Percentiles rank a stretch among this genome's conserved stretches.
Evolutionary conservation across 2,797 vertebrate species (phyloP).

Genomic region (Anguilla anguilla): DNA sequence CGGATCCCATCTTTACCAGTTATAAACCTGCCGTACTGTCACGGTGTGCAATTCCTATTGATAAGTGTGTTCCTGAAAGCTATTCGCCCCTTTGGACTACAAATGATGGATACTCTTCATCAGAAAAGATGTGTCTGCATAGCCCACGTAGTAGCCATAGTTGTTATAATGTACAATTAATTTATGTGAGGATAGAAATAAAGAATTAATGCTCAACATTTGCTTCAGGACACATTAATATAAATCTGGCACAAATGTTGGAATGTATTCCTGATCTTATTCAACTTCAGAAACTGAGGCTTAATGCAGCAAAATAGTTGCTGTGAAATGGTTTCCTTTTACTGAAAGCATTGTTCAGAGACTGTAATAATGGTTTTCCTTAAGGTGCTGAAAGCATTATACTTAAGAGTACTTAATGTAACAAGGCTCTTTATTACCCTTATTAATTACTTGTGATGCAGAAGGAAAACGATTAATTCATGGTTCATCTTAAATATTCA

Average conservation of each 20-base stretch:
- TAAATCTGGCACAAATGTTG: neutral
- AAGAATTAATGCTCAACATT: neutral
- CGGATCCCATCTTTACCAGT: neutral
- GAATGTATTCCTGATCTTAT: neutral
- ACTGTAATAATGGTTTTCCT: neutral
- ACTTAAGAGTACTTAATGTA: neutral
- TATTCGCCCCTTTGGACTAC: neutral
- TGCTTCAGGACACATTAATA: neutral
- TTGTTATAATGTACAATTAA: neutral
- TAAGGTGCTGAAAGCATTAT: neutral
- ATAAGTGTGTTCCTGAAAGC: neutral
- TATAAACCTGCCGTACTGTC: neutral
- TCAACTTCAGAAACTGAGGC: neutral
- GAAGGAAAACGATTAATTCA: neutral
- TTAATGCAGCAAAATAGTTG: neutral
- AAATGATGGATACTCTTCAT: neutral
- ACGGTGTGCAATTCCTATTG: neutral
- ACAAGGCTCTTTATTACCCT: slow-evolving; percentile 7
- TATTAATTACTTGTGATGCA: neutral
- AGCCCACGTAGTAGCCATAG: neutral
- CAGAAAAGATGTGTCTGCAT: neutral
- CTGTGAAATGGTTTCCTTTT: neutral
- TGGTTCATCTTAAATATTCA: slow-evolving; percentile 9
- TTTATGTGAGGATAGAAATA: neutral
- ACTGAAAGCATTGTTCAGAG: neutral